Base-by-base conservation (phyloP, 2,113 vertebrate genomes). In the Prunella fulvescens region DNA sequence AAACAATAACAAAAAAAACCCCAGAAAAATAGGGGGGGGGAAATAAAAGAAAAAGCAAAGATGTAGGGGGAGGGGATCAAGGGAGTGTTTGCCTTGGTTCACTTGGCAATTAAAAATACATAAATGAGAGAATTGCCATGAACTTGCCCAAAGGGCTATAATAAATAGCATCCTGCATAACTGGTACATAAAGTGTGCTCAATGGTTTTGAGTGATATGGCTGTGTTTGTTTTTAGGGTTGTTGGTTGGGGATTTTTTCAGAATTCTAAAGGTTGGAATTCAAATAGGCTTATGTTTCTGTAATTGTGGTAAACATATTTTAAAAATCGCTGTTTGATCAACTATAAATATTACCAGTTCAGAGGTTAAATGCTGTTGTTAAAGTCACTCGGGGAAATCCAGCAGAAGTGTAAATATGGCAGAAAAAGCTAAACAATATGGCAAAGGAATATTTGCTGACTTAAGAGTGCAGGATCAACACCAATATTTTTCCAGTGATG, bases 401-500 rank as follows among this genome's bases (percentile, higher is more conserved):
- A 95, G 86, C 66, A 88, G 94, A 96, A 89, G 78, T 95, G 83
- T 95, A 97, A 96, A 96, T 95, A 96, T 82, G 95, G 94, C 84
- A 92, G 86, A 96, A 97, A 93, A 96, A 86, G 90, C 94, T 94
- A 87, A 96, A 95, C 97, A 97, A 90, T 95, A 94, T 97, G 97
- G 97, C 85, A 69, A 83, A 92, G 88, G 92, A 96, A 96, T 97
- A 96, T 97, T 97, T 97, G 98, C 96, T 97, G 97, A 98, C 95
- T 98, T 96, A 94, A 96, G 96, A 97, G 91, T 80, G 92, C 90
- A 96, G 96, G 96, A 97, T 97, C 98, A 98, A 97, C 97, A 97
- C 97, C 97, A 97, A 95, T 98, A 98, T 97, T 98, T 98, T 98
- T 98, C 97, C 97, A 97, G 97, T 95, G 97, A 98, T 97, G 97